Evolutionary conservation across 2,113 vertebrate species (phyloP), one percentile per base, ranked within the genome.

Genomic region (Pseudopodoces humilis): DNA sequence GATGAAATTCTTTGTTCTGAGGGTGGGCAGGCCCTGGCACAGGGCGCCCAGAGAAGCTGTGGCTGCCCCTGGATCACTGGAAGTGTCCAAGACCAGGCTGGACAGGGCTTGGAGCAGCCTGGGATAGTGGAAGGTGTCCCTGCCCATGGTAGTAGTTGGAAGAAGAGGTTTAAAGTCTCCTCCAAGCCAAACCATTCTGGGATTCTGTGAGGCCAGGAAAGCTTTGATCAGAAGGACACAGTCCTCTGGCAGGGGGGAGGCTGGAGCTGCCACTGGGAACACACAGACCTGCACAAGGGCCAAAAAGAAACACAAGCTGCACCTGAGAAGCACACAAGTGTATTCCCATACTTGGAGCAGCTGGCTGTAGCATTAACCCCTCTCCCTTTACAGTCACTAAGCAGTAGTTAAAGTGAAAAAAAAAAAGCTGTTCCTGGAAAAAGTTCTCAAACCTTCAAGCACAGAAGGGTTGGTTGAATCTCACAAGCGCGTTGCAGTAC

Each of bases 401-500:
- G 68, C 64, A 63, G 9, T 50, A 64, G 11, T 33, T 46, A 41
- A 77, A 63, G 21, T 41, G 37, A 43, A 43, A 27, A 16, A 7
- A 20, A 43, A 21, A 25, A 39, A 33, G 5, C 56, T 47, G 1
- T 39, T 83, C 43, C 24, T 55, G 20, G 65, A 58, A 62, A 84
- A 92, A 70, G 2, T 30, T 69, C 24, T 53, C 60, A 56, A 82
- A 69, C 0, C 0, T 49, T 41, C 15, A 43, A 67, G 56, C 7
- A 13, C 35, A 39, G 44, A 58, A 60, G 15, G 35, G 16, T 11
- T 50, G 39, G 23, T 47, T 39, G 43, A 58, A 18, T 33, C 21
- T 44, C 24, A 37, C 0, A 0, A 25, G 4, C 0, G 0, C 1
- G 3, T 6, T 60, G 55, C 64, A 60, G 43, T 16, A 30, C 21